Conservation (phyloP, 2,797 vertebrate species). For the Cebuella pygmaea region DNA sequence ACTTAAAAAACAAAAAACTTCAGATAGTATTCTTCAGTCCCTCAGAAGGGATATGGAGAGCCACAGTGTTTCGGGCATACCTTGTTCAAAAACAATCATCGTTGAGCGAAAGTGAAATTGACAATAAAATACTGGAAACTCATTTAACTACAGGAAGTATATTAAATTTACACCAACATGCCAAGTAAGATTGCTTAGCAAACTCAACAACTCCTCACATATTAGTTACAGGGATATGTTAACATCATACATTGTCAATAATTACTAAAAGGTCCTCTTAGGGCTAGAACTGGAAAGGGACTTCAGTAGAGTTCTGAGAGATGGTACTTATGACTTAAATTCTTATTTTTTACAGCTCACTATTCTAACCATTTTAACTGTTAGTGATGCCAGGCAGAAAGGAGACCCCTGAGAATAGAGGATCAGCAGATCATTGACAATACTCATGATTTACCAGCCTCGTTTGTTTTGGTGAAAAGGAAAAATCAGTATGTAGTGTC, state of each 20-base stretch:
- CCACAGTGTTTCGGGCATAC: neutral
- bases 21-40: fast-evolving
- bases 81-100: neutral
- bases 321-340: neutral
- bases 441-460: neutral
- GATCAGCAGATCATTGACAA: neutral
- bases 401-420: neutral
- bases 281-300: neutral
- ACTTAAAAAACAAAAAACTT: neutral
- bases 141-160: neutral
- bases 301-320: neutral
- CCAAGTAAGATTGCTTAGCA: neutral
- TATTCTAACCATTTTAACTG: neutral
- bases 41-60: neutral
- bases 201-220: neutral
- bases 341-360: neutral
- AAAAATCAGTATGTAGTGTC: neutral
- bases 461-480: neutral
- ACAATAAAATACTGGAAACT: neutral
- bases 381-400: neutral
- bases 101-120: neutral
- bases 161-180: neutral
- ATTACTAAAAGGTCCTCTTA: neutral
- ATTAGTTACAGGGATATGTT: neutral
- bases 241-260: neutral